These are phyloP conservation scores for Polia nebulosa DNA, from an alignment of 2,888 invertebrate species.

Conservation along the genomic window DNA sequence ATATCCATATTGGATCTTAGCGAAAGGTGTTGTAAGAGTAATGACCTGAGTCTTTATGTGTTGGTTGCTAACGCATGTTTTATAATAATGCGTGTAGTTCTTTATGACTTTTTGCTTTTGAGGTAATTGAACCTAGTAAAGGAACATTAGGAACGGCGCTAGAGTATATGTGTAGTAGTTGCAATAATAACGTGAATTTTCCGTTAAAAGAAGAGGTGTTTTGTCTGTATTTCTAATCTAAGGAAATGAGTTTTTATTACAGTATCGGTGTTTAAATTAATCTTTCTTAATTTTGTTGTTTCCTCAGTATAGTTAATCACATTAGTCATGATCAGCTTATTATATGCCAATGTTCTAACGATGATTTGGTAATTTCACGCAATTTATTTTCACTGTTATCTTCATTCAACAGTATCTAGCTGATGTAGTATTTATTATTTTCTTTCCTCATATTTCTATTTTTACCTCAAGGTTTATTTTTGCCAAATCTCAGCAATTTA, in stretches of 20 bases:
- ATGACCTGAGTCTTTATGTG: constrained; percentile 39
- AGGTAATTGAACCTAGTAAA: background rate
- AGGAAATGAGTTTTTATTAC: background rate
- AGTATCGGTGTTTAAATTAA: background rate
- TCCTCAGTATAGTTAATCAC: constrained; percentile 18
- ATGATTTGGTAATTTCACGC: constrained; percentile 30
- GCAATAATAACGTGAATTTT: background rate
- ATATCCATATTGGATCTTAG: constrained; percentile 73
- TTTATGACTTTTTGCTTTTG: background rate
- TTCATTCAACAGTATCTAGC: background rate
- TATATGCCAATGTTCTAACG: constrained; percentile 25
- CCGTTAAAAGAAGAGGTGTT: background rate
- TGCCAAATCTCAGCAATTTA: background rate
- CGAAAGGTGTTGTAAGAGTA: constrained; percentile 74
- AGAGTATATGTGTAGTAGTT: background rate
- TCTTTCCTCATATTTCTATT: constrained; percentile 16
- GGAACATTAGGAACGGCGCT: background rate
- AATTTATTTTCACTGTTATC: constrained; percentile 3
- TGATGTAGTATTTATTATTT: constrained; percentile 6
- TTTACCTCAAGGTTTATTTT: constrained; percentile 1
- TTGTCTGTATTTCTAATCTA: background rate
- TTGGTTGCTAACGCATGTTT: constrained; percentile 20
- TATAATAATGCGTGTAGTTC: background rate
- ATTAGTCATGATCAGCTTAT: constrained; percentile 23
- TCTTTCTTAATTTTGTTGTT: constrained; percentile 29